Base-by-base conservation (phyloP, 2,888 invertebrate genomes). In the Oegoconia quadripuncta region DNA sequence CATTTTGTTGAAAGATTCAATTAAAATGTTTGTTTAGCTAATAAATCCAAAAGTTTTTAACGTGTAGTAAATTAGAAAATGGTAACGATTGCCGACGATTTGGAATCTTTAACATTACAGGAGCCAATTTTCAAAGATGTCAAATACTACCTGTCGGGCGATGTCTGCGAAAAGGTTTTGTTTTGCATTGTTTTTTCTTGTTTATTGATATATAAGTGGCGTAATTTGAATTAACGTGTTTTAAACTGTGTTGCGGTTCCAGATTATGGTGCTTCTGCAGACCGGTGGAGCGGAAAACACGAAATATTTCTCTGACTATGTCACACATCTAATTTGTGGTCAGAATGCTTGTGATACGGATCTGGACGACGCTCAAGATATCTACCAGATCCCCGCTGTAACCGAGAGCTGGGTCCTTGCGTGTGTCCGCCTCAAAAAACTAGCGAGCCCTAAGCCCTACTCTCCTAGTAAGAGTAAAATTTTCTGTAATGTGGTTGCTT, bases 311-410 rank as follows among this genome's bases (percentile, higher is more conserved):
- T 94, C 95, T 46, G 96, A 97, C 81, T 94, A 94, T 83, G 95
- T 97, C 52, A 97, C 97, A 28, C 97, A 97, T 89, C 89, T 97
- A 59, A 94, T 98, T 67, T 96, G 96, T 58, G 97, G 95, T 16
- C 88, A 91, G 53, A 93, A 96, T 82, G 93, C 93, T 41, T 91
- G 93, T 59, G 96, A 96, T 73, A 93, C 91, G 64, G 97, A 97
- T 74, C 90, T 97, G 57, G 92, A 92, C 40, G 96, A 97, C 84
- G 97, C 97, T 7, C 93, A 93, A 70, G 98, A 98, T 70, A 90
- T 98, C 11, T 98, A 97, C 79, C 97, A 96, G 80, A 93, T 97
- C 39, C 97, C 97, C 45, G 95, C 97, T 50, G 94, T 98, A 38
- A 93, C 93, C 27, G 92, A 93, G 64, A 91, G 93, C 74, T 98